Percentiles rank a stretch among this genome's conserved stretches.
phyloP scores from a whole-genome alignment of 2,113 vertebrate species.

The Marmota flaviventris region DNA sequence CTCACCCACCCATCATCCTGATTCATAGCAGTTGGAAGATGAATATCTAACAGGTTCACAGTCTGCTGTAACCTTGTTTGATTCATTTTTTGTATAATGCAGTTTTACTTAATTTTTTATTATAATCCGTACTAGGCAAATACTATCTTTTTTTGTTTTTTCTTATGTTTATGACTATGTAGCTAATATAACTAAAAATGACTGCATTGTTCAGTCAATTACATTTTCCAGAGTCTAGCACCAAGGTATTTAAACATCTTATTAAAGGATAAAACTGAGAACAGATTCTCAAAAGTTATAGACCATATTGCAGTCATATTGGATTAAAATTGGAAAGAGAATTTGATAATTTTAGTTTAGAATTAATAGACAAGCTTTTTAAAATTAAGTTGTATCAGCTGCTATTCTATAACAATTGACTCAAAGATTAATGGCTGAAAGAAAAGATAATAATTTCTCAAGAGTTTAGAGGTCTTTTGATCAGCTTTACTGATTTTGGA shows the following conservation, averaged over 20 bases:
- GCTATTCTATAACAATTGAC: not conserved
- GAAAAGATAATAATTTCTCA: not conserved
- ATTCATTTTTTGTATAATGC: not conserved
- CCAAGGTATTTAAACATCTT: not conserved
- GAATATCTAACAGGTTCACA: fast-evolving
- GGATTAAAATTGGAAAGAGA: not conserved
- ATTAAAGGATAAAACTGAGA: not conserved
- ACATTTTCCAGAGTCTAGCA: not conserved
- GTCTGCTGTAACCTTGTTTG: not conserved
- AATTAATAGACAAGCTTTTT: not conserved
- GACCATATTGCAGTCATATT: not conserved
- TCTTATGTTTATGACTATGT: not conserved
- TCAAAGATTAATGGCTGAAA: not conserved
- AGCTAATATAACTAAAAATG: not conserved
- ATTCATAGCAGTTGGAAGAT: not conserved
- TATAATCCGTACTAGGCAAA: not conserved
- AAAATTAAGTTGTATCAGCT: not conserved
- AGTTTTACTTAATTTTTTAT: not conserved
- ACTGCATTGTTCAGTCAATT: not conserved
- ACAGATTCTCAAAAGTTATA: not conserved
- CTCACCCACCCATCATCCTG: not conserved
- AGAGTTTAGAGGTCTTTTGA: not conserved
- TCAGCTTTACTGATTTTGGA: not conserved
- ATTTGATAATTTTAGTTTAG: not conserved
- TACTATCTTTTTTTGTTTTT: not conserved